Conservation (phyloP, 2,797 vertebrate genomes). For the Arctocebus calabarensis region DNA sequence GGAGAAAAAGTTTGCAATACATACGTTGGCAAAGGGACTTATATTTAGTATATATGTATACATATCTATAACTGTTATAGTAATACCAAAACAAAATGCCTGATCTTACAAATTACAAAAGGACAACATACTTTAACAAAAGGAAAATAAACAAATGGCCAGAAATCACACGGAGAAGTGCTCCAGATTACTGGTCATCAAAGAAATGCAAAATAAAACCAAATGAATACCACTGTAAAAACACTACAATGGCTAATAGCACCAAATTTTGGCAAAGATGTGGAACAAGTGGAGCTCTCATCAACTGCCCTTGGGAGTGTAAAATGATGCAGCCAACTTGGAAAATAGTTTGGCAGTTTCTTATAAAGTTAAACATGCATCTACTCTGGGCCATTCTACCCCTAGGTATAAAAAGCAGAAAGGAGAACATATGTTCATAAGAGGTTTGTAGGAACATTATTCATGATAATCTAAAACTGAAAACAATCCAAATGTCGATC, state of each 20-base stretch:
- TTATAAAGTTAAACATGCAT: not conserved
- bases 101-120: conserved; percentile 16
- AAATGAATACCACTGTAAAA: not conserved
- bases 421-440: not conserved
- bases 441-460: not conserved
- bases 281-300: not conserved
- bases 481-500: not conserved
- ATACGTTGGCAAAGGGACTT: not conserved
- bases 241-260: not conserved
- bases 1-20: conserved; percentile 15
- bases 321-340: not conserved
- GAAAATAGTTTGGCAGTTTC: not conserved
- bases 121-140: conserved; percentile 1
- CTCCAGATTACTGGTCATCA: not conserved
- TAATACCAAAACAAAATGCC: conserved; percentile 10
- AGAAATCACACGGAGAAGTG: not conserved
- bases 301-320: not conserved
- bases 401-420: not conserved
- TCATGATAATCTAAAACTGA: not conserved
- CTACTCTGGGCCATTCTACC: not conserved
- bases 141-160: not conserved
- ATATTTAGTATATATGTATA: not conserved
- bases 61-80: not conserved
- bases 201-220: not conserved
- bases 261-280: not conserved